Conservation (phyloP, 2,888 invertebrate species). For the Scrobipalpa atriplicella region DNA sequence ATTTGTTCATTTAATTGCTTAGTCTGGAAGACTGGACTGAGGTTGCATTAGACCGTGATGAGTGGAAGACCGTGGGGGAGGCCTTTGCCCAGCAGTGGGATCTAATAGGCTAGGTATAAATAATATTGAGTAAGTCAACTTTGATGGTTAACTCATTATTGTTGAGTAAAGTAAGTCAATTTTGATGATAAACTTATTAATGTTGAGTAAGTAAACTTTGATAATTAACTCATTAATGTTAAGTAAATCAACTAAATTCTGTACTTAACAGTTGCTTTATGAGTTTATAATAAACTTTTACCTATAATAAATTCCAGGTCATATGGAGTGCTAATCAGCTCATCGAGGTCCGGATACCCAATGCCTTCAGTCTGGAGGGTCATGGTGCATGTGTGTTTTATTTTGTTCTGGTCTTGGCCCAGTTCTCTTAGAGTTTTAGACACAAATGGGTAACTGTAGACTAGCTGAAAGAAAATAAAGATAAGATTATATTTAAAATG, state of each 20-base stretch:
- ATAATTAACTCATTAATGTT: not conserved
- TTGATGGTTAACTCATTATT: no score
- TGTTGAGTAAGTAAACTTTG: no score
- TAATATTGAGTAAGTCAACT: no score
- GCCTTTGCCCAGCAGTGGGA: no score
- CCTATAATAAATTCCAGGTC: slow-evolving; percentile 94
- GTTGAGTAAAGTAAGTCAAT: no score
- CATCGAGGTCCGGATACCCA: slow-evolving; percentile 95
- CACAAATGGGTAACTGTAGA: slow-evolving; percentile 95
- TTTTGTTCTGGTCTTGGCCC: slow-evolving; percentile 84
- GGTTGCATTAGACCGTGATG: no score
- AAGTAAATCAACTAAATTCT: not conserved
- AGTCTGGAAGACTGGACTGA: no score
- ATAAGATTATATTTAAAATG: no score
- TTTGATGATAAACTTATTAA: no score
- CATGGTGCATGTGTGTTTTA: slow-evolving; percentile 94
- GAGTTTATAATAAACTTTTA: slow-evolving; percentile 49
- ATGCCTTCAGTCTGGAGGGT: slow-evolving; percentile 93
- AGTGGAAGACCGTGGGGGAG: no score
- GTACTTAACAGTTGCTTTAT: not conserved
- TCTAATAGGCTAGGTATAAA: no score
- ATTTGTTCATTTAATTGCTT: no score
- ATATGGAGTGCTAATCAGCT: slow-evolving; percentile 90
- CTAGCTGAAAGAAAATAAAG: slow-evolving; percentile 85
- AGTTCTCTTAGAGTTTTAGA: slow-evolving; percentile 96